Evolutionary conservation across 2,888 invertebrate genomes (phyloP).

Genomic region (Drosophila birchii): DNA sequence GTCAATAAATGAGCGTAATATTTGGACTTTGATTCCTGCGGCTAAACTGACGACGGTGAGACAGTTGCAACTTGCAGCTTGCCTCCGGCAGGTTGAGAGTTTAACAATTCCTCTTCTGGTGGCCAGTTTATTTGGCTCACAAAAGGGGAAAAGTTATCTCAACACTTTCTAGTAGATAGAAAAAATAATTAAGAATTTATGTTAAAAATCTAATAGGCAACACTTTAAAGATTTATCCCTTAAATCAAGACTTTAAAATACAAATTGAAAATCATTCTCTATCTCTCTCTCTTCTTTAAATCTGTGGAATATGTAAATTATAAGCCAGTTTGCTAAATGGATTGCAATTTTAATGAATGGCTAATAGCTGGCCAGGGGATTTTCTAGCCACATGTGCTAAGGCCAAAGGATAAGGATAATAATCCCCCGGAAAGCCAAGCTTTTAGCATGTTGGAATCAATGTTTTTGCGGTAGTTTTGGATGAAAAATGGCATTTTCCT

Average conservation of each 20-base stretch:
- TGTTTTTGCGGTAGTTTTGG: constrained; percentile 18
- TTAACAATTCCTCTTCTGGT: constrained; percentile 11
- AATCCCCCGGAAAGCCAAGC: constrained; percentile 17
- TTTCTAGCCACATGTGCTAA: neutral
- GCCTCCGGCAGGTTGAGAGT: neutral
- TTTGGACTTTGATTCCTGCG: constrained; percentile 71
- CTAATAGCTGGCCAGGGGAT: constrained; percentile 1
- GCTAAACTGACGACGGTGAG: constrained; percentile 57
- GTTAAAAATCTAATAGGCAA: too few species aligned
- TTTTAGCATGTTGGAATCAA: constrained; percentile 22
- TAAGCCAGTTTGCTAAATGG: neutral
- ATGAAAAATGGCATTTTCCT: constrained; percentile 39
- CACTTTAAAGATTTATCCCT: too few species aligned
- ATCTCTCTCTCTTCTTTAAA: neutral
- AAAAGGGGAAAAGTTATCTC: neutral
- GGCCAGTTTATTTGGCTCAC: constrained; percentile 5
- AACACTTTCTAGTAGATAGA: neutral
- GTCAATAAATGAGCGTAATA: constrained; percentile 78
- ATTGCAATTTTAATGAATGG: constrained; percentile 22
- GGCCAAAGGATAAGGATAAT: constrained; percentile 18
- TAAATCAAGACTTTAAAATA: neutral
- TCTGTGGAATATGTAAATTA: constrained; percentile 1
- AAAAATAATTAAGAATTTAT: constrained; percentile 3
- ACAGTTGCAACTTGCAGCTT: constrained; percentile 21
- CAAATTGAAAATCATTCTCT: neutral